Conservation (phyloP, 2,113 vertebrate genomes). For the Cynopterus brachyotis region DNA sequence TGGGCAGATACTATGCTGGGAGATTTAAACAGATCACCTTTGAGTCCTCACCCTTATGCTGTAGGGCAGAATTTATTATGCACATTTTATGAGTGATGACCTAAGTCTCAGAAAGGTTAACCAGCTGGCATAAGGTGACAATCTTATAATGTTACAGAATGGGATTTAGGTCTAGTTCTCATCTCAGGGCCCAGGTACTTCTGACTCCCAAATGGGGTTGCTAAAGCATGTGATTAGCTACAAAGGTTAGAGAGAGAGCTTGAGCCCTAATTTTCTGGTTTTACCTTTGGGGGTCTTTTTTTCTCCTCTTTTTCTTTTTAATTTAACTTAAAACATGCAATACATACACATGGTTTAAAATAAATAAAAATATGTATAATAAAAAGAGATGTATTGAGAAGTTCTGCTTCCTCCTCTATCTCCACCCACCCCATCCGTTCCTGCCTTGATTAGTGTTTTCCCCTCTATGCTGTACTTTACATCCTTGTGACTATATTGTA, state of each 20-base stretch:
- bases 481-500: no score
- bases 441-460: background rate
- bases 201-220: background rate
- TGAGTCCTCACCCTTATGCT: background rate
- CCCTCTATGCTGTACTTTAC: no score
- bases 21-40: background rate
- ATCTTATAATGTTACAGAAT: background rate
- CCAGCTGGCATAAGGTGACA: background rate
- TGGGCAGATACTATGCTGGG: background rate
- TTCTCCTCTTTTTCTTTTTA: background rate
- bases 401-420: background rate
- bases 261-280: background rate
- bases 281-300: background rate
- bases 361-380: background rate
- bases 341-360: background rate
- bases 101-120: background rate
- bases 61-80: background rate
- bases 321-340: conserved; percentile 12
- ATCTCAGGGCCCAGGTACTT: background rate
- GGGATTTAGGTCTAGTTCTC: background rate
- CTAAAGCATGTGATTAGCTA: background rate
- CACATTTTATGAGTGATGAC: background rate
- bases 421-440: background rate
- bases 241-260: background rate
- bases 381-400: background rate